Evolutionary conservation across 2,888 invertebrate species (phyloP).

Genomic region (Xylophagus ater): DNA sequence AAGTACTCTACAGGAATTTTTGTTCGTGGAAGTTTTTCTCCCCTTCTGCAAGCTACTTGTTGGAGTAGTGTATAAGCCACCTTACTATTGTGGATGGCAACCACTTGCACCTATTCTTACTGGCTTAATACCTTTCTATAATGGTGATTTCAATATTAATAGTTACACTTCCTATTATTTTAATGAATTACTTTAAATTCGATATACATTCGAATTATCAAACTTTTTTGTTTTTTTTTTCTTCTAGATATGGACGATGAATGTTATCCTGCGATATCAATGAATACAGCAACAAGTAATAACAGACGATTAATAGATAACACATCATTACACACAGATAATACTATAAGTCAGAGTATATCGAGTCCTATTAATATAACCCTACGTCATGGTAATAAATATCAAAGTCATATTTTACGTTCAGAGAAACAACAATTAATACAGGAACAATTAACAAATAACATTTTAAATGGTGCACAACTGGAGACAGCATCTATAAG

Average conservation of each 20-base stretch:
- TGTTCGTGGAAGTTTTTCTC: no score
- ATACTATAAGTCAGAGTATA: conserved; percentile 7
- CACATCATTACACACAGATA: conserved; percentile 13
- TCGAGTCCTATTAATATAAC: conserved; percentile 8
- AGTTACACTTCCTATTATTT: no score
- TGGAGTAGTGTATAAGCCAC: no score
- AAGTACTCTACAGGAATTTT: no score
- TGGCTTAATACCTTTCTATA: no score
- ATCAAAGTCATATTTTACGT: conserved; percentile 12
- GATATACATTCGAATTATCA: not conserved
- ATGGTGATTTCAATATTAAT: no score
- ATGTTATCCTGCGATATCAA: conserved; percentile 71
- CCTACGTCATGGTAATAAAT: conserved; percentile 16
- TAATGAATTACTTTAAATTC: no score
- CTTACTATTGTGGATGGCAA: no score
- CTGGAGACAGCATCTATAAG: conserved; percentile 24
- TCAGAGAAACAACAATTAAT: conserved; percentile 27
- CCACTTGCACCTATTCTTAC: no score
- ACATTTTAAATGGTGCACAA: conserved; percentile 19
- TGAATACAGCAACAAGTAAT: conserved; percentile 47
- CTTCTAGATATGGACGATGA: conserved; percentile 78
- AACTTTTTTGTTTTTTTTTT: not conserved
- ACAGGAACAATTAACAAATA: conserved; percentile 18
- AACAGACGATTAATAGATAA: conserved; percentile 21
- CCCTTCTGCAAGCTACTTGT: no score